Evolutionary conservation across 2,888 invertebrate genomes (phyloP), one percentile per base, ranked within the genome.

Genomic region (Apamea crenata): DNA sequence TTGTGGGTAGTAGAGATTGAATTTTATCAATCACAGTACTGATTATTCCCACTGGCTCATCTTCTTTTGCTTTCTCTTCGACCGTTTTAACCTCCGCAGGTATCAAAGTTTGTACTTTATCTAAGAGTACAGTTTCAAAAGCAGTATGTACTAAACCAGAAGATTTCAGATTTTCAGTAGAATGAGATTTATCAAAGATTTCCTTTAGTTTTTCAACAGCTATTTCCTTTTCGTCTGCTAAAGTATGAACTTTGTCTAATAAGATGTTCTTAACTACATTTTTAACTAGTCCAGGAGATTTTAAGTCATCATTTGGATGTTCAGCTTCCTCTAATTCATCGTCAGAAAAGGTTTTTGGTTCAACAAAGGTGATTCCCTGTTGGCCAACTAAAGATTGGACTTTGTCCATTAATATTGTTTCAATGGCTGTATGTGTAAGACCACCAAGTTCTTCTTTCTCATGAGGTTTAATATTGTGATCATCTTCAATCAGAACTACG

Each of bases 201-300:
- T 82, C 80, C 32, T 81, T 86, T 1, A 69, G n/a, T 56, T 84
- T 80, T 40, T 88, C 83, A 65, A 69, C 59, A 5, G n/a, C 70
- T 16, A 75, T 47, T 47, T 86, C 86, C 32, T 82, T 84, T 50
- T 86, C 69, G 16, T 71, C 84, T n/a, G 66, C 70, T 32, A 89
- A 82, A 44, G 80, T 66, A 65, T 89, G 88, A 1, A 87, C 85
- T 91, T 96, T 96, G 81, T 97, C 97, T 85, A 96, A 94, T 12
- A 97, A 93, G 65, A 97, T 97, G 50, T 97, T 97, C 90, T 97
- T 95, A 89, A 97, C 95, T 18, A 97, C 97, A 56, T 95, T 96
- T 69, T 96, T 95, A 50, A 97, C 90, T 16, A 95, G 80, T 12
- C 92, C 91, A 25, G 92, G 87, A 2, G 91, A 88, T 71, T 90